Evolutionary conservation across 2,888 invertebrate species (phyloP).

Genomic region (Euphydryas editha): DNA sequence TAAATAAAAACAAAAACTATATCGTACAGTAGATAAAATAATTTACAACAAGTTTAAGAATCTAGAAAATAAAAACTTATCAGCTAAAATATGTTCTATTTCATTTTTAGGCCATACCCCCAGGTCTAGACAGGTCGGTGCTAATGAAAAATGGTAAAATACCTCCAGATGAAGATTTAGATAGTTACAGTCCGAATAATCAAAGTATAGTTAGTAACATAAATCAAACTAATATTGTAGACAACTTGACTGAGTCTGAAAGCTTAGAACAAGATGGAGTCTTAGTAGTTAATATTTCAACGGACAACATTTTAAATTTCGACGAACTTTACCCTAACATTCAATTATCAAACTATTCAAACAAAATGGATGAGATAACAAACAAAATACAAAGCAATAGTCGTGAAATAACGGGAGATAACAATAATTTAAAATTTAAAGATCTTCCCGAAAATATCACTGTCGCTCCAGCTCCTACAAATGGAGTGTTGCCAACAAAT

Average conservation of each 20-base stretch:
- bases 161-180: constrained; percentile 65
- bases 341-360: constrained; percentile 67
- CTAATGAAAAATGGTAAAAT: constrained; percentile 75
- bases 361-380: constrained; percentile 76
- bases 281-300: constrained; percentile 75
- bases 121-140: constrained; percentile 72
- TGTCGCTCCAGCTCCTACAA: constrained; percentile 76
- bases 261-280: constrained; percentile 81
- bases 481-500: constrained; percentile 69
- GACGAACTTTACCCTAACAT: constrained; percentile 74
- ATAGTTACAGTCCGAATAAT: constrained; percentile 53
- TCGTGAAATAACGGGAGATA: constrained; percentile 80
- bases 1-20: too few relatives aligned
- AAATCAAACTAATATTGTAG: constrained; percentile 62
- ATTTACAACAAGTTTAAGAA: too few relatives aligned
- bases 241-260: constrained; percentile 76
- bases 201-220: constrained; percentile 56
- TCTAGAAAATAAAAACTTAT: too few relatives aligned
- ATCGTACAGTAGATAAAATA: too few relatives aligned
- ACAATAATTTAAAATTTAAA: constrained; percentile 73
- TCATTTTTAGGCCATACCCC: constrained; percentile 62
- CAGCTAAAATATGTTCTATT: not conserved
- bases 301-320: constrained; percentile 74
- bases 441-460: constrained; percentile 74
- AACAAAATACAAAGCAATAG: constrained; percentile 83